Base-by-base conservation (phyloP, 2,888 invertebrate genomes). In the Platynereis dumerilii region DNA sequence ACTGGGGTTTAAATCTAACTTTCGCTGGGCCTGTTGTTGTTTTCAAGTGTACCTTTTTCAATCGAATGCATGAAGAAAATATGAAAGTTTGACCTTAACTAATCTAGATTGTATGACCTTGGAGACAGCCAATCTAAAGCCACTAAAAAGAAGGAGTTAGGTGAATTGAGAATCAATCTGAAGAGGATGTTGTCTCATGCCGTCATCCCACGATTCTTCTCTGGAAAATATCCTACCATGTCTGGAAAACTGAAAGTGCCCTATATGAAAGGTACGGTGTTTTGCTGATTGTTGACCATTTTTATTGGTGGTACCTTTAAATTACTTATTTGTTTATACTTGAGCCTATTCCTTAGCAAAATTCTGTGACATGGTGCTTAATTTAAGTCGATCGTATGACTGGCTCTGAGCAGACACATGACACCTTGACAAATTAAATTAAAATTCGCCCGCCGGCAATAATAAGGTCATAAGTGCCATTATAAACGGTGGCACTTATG, bases 171-270 rank as follows among this genome's bases (percentile, higher is more conserved):
- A 65, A 54, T 63, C 7, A 73, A 78, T 60, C 69, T 82, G 55
- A 60, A 66, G n/a, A 17, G 62, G 7, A 17, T 78, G 58, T 55
- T 81, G 39, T 70, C 69, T 10, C 69, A 69, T 34, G 72, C 75
- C 2, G 42, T 76, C 3, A 64, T 69, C 24, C 45, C 26, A 1
- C 22, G 26, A 28, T 55, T 58, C 15, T 75, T 72, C 54, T 76
- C 75, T 48, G 76, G 79, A 7, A 80, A 76, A 68, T 82, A 80
- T 64, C 81, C 80, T 44, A 82, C 82, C 3, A 75, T 76, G 63
- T 72, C 74, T 17, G 82, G 82, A 12, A 76, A 74, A 59, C 71
- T 82, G 26, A 62, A 69, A 1, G 28, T 71, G 10, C 75, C 75
- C 3, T 57, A 65, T 22, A 54, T 58, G 24, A 48, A 59, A 56